phyloP scores from a whole-genome alignment of 2,888 invertebrate genomes.

The Metopia argyrocephala region DNA sequence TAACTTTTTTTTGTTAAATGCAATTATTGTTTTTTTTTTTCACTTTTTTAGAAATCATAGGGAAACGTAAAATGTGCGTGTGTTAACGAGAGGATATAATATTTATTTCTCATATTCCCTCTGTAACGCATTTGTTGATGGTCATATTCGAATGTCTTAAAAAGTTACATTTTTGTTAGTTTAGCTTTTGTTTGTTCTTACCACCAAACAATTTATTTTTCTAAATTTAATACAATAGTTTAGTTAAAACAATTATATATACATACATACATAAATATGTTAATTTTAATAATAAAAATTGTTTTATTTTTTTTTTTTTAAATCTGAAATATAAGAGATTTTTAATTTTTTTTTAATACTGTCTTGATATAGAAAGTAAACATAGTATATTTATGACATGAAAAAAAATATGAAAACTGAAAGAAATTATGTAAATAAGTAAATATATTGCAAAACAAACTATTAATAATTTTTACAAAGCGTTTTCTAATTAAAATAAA shows the following conservation, averaged over 20 bases:
- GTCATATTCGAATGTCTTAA: not conserved
- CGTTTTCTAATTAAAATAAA: constrained; percentile 15
- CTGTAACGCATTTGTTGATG: constrained; percentile 29
- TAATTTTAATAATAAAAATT: constrained; percentile 31
- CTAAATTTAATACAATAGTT: constrained; percentile 52
- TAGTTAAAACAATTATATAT: constrained; percentile 38
- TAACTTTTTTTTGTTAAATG: not conserved
- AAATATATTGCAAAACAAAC: constrained; percentile 72
- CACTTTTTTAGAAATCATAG: not conserved
- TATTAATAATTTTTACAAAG: constrained; percentile 66
- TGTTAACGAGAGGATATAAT: not conserved
- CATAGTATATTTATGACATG: constrained; percentile 48
- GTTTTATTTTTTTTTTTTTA: constrained; percentile 16
- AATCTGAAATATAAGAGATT: constrained; percentile 59
- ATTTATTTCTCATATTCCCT: not conserved
- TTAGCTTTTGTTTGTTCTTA: constrained; percentile 16
- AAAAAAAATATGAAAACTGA: constrained; percentile 49
- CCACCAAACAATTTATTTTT: constrained; percentile 35
- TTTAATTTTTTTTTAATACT: constrained; percentile 52
- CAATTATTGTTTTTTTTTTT: constrained; percentile 2
- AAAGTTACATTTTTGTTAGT: not conserved
- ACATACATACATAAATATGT: too few relatives aligned
- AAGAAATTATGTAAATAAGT: constrained; percentile 72
- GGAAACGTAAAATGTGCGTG: not conserved
- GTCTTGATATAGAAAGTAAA: constrained; percentile 49